Base-by-base conservation (phyloP, 2,113 vertebrate species). In the Podarcis muralis region DNA sequence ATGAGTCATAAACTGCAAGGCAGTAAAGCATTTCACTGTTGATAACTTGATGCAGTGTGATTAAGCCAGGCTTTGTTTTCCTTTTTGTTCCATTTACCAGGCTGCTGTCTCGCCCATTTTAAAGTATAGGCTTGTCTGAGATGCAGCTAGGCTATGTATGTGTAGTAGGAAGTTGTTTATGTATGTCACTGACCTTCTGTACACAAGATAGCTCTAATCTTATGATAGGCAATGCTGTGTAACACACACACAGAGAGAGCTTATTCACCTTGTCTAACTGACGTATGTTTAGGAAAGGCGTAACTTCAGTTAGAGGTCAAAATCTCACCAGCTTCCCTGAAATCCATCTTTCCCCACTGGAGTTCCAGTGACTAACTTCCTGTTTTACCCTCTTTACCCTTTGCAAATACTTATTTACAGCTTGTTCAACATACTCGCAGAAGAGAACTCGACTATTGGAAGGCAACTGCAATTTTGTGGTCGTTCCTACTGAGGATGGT, bases 1-100 rank as follows among this genome's bases (percentile, higher is more conserved):
- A 92, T 96, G 95, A 96, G 93, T 96, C 95, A 96, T 95, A 94
- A 85, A 93, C 94, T 90, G 90, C 91, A 87, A 88, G 94, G 91
- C 92, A 93, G 92, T 69, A 75, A 90, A 95, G 90, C 90, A 83
- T 90, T 86, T 90, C 89, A 86, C 72, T 86, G 72, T 86, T 81
- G 87, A 88, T 86, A 90, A 86, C 85, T 81, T 89, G 86, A 88
- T 82, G 88, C 93, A 91, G 77, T 27, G 65, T 62, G 78, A 88
- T 91, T 88, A 85, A 96, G 68, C 81, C 57, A 75, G 40, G 27
- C 35, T 53, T 83, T 75, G 74, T 71, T 83, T 88, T 84, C 62
- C 48, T 77, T 72, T 87, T 57, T 69, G 71, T 83, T 83, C 59
- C 57, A 81, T 75, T 81, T 81, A 66, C 8, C 79, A 94, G 93